Percentiles rank a stretch among this genome's conserved stretches.
phyloP scores from a whole-genome alignment of 1,140 invertebrate genomes.

The Andrena cerasifolii region DNA sequence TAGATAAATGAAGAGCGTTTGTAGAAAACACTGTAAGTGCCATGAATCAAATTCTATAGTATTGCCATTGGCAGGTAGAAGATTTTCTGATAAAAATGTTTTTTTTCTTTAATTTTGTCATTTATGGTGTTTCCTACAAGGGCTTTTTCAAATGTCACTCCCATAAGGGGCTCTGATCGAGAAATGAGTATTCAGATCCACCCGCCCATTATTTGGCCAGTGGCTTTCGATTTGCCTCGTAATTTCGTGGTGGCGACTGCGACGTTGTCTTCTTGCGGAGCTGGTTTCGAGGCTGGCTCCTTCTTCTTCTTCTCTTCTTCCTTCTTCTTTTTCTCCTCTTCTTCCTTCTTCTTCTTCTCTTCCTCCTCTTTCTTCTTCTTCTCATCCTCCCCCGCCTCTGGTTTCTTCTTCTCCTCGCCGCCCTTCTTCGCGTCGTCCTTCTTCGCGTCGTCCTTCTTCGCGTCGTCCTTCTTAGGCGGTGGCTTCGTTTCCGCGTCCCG shows the following conservation, averaged over 20 bases:
- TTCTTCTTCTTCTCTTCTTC: constrained; percentile 38
- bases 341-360: constrained; percentile 7
- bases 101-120: too few species aligned
- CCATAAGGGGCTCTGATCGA: too few species aligned
- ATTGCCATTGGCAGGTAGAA: too few species aligned
- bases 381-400: constrained; percentile 35
- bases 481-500: background rate
- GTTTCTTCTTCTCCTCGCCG: constrained; percentile 32
- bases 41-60: too few species aligned
- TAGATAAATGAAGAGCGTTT: too few species aligned
- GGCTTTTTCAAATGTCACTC: too few species aligned
- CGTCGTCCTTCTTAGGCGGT: constrained; percentile 24
- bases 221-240: constrained; percentile 86
- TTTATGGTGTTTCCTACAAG: too few species aligned
- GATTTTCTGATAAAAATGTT: too few species aligned
- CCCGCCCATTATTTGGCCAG: constrained; percentile 86
- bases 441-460: background rate
- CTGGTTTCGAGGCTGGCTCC: background rate
- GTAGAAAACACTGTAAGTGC: too few species aligned
- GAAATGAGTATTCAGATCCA: constrained; percentile 84
- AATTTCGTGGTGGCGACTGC: constrained; percentile 78
- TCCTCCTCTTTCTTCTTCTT: constrained; percentile 25
- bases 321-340: constrained; percentile 31
- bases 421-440: constrained; percentile 32
- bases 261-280: constrained; percentile 32